These are phyloP conservation scores for Numenius arquata DNA, from an alignment of 2,113 vertebrate genomes.

Conservation along the genomic window DNA sequence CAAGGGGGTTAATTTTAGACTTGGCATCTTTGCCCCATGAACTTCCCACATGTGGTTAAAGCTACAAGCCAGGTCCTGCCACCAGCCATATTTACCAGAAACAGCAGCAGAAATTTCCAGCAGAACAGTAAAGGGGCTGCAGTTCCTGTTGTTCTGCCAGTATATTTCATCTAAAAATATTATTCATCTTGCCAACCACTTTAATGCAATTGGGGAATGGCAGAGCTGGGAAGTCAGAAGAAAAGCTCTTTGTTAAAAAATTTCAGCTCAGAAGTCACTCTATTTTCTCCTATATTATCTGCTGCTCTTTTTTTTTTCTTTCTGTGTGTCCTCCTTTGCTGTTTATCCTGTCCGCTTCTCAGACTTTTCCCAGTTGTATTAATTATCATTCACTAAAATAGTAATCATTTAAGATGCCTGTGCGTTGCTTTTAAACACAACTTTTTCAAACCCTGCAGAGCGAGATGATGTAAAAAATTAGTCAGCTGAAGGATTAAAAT, in stretches of 20 bases:
- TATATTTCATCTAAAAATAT: slow-evolving; percentile 68
- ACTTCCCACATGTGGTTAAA: slow-evolving; percentile 75
- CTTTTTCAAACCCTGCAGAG: neutral
- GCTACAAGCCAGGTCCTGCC: slow-evolving; percentile 72
- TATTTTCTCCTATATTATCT: slow-evolving; percentile 31
- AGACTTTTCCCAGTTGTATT: slow-evolving; percentile 45
- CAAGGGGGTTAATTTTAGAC: slow-evolving; percentile 72
- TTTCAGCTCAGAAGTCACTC: slow-evolving; percentile 23
- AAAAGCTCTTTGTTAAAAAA: slow-evolving; percentile 60
- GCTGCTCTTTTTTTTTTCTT: neutral
- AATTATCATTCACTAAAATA: slow-evolving; percentile 32
- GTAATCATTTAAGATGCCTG: neutral
- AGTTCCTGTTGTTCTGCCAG: slow-evolving; percentile 70
- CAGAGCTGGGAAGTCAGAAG: slow-evolving; percentile 44
- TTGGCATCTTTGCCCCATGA: slow-evolving; percentile 65
- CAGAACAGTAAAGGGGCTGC: slow-evolving; percentile 69
- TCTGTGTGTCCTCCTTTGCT: slow-evolving; percentile 6
- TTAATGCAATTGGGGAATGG: slow-evolving; percentile 64
- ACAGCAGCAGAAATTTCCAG: slow-evolving; percentile 73
- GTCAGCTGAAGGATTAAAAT: neutral
- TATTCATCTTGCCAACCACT: slow-evolving; percentile 58
- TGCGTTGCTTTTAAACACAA: neutral
- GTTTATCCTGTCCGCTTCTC: slow-evolving; percentile 22
- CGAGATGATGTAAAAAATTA: neutral
- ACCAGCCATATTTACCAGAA: slow-evolving; percentile 76